Evolutionary conservation across 2,888 invertebrate species (phyloP), one percentile per base, ranked within the genome.

Genomic region (Agrotis segetum): DNA sequence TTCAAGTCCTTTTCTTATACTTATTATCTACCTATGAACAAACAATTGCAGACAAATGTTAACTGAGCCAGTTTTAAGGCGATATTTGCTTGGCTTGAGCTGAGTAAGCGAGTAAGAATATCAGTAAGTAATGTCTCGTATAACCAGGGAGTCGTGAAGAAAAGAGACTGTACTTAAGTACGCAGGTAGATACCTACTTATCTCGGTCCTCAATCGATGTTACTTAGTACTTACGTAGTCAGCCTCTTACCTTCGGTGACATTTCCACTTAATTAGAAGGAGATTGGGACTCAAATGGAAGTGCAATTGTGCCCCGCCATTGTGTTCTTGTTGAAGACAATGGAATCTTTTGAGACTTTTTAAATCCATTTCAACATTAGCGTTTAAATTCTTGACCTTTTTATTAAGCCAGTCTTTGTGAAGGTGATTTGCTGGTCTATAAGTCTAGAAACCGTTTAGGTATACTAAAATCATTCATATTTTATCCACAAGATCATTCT

Each of bases 251-350:
- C 49, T 76, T 47, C 53, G 34, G 52, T 68, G 64, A 67, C 52
- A 14, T 71, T 68, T 47, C 63, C 60, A 64, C 67, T 71, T 74
- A 79, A 79, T 82, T 79, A 71, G 67, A 50, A 59, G 17, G 55
- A 63, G 66, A 68, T 79, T 74, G 63, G 50, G 47, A 55, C 56
- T 66, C 24, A 55, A 66, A 74, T 68, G 52, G 17, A 65, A 68
- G 14, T 68, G 59, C 62, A 65, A 60, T 62, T 63, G 44, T 59
- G 46, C 59, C 60, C 49, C 14, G 14, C 19, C 59, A 64, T 79
- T 81, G 77, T 79, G 14, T 52, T 63, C 52, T 17, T 13, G 24
- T 14, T 40, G 29, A 63, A 55, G 59, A 70, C 61, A 75, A 81
- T 52, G 47, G 55, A 59, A 40, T 34, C 29, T 71, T 47, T 49